Evolutionary conservation across 2,113 vertebrate species (phyloP), one percentile per base, ranked within the genome.

Genomic region (Forbesichthys agassizii): DNA sequence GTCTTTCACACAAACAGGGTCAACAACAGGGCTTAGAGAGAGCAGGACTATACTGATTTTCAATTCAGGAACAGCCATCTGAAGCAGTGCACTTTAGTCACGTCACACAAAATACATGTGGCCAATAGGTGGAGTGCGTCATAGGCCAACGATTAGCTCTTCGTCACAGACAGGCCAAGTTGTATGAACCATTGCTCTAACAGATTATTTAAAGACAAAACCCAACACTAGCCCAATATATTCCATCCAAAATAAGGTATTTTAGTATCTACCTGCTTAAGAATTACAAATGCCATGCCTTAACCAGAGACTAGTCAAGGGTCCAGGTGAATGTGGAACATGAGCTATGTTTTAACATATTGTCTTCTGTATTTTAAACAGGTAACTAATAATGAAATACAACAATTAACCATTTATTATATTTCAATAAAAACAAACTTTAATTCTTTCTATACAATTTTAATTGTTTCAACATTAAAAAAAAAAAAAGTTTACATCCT

Each of bases 381-480:
- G 33, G 13, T 52, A 53, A 66, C 13, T 5, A 36, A 27, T 5
- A 55, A 11, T 42, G 36, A 42, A 42, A 42, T 42, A 42, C 4
- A 5, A 42, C 51, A 42, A 48, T 53, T 7, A 51, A 51, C 55
- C 5, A 69, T n/a, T 3, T 58, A 4, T 71, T 33, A 48, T 18
- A 16, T 67, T 36, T n/a, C 16, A 68, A 66, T 64, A 65, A 73
- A 73, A 66, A 70, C 64, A 71, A 63, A 61, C 12, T 72, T 6
- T 55, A n/a, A 18, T 0, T 8, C 56, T 66, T 77, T 76, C 60
- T 71, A 61, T 42, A 79, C 80, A 86, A 59, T 46, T 84, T 88
- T 86, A 88, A 67, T 84, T 80, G 52, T 54, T 55, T 68, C 13
- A 59, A 70, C 47, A 68, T 75, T 81, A 84, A 68, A 87, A 75